A percentile compares a stretch with the other conserved stretches of the same genome.
Conservation (phyloP, 2,888 invertebrate genomes). For the Salticus scenicus region DNA sequence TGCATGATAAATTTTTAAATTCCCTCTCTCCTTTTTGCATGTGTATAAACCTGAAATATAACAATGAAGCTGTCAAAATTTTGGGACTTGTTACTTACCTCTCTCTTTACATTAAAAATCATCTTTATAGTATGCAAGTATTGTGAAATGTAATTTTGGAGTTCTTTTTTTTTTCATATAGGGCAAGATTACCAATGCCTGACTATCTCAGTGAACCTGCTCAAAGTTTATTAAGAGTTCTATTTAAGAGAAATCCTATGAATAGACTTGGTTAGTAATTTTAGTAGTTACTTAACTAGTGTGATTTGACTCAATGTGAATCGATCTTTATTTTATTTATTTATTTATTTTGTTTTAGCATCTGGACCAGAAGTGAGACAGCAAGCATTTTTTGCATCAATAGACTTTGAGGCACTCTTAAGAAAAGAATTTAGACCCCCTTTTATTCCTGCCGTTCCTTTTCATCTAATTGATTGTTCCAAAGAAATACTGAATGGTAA, state of each 20-base stretch:
- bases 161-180: slow-evolving; percentile 73
- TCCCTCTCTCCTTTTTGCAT: too few relatives aligned
- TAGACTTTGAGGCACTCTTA: slow-evolving; percentile 92
- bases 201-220: slow-evolving; percentile 96
- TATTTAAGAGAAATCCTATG: slow-evolving; percentile 97
- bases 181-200: slow-evolving; percentile 97
- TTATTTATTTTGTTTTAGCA: slow-evolving; percentile 72
- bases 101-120: too few relatives aligned
- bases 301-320: neutral
- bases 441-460: slow-evolving; percentile 84
- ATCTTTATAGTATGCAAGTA: too few relatives aligned
- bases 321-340: neutral
- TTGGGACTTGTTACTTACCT: too few relatives aligned
- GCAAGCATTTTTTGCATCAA: slow-evolving; percentile 94
- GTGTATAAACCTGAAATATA: too few relatives aligned
- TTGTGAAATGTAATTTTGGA: too few relatives aligned
- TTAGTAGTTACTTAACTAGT: neutral
- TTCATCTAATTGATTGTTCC: slow-evolving; percentile 6
- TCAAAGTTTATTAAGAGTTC: slow-evolving; percentile 91
- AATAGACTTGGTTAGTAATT: slow-evolving; percentile 81
- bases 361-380: slow-evolving; percentile 82
- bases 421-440: slow-evolving; percentile 93
- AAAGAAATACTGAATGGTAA: neutral
- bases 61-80: too few relatives aligned
- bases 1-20: too few relatives aligned